Base-by-base conservation (phyloP, 2,113 vertebrate genomes). In the Trogon surrucura region DNA sequence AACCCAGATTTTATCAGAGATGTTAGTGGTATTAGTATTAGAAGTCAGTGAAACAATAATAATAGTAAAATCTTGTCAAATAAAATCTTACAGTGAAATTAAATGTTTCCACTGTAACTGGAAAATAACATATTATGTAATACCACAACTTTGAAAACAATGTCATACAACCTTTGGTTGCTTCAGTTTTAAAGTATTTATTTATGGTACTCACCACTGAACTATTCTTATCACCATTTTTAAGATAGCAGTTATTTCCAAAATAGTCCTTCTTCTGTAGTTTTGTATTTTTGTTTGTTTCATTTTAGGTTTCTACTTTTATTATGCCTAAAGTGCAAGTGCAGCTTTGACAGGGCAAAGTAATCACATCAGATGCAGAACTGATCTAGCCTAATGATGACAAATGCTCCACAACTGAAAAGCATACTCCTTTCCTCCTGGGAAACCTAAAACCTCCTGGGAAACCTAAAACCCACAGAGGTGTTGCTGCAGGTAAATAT, bases 401-500 rank as follows among this genome's bases (percentile, higher is more conserved):
- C 86, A 97, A 97, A 96, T 41, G 89, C 81, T 80, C 27, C 64
- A 54, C 72, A 67, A 95, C 65, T 88, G 87, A 96, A 97, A 94
- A 0, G 7, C 61, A 71, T n/a, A 6, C 72, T 96, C 36, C 85
- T 80, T 67, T 78, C 84, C 94, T 95, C 75, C 65, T 45, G 77
- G 91, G 95, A 97, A 97, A 97, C 16, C 64, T 73, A 97, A 98
- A 96, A 95, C 58, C 89, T 95, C 75, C 65, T 45, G 77, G 91
- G 95, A 97, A 97, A 97, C 16, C 64, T 73, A 97, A 98, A 96
- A 95, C 56, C 89, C 91, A 92, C 95, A 88, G 78, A 88, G 86
- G 50, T 53, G 82, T n/a, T 92, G 70, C 44, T 79, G 90, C 94
- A 94, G 75, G 91, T 97, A 95, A 95, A 91, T 80, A 74, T 26